phyloP scores from a whole-genome alignment of 2,888 invertebrate genomes.

The Apotomis turbidana region DNA sequence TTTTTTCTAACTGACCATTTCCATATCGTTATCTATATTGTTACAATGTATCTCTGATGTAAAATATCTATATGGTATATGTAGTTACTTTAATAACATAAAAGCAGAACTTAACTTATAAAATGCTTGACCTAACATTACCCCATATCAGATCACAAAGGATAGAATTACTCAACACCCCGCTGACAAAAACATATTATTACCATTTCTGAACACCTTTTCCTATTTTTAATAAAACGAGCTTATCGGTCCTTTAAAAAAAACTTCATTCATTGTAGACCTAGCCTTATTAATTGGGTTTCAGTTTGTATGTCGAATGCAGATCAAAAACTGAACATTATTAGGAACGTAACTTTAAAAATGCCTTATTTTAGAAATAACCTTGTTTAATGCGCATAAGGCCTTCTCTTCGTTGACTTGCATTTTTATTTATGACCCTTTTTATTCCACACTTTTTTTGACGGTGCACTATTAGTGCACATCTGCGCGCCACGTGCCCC shows the following conservation, averaged over 20 bases:
- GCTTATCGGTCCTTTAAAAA: conserved; percentile 31
- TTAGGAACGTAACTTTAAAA: neutral
- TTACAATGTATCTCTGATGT: neutral
- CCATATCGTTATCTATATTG: neutral
- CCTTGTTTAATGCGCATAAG: neutral
- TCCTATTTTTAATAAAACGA: conserved; percentile 17
- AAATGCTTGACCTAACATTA: conserved; percentile 29
- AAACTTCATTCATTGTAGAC: conserved; percentile 33
- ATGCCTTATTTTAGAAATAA: neutral
- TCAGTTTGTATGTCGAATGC: conserved; percentile 16
- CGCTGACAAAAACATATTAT: conserved; percentile 22
- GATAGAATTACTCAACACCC: conserved; percentile 20
- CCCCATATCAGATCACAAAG: conserved; percentile 21
- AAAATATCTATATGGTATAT: neutral
- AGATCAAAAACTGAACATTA: neutral
- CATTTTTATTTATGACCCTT: neutral
- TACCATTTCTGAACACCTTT: conserved; percentile 14
- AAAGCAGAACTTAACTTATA: neutral
- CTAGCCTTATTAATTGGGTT: conserved; percentile 36
- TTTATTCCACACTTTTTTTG: conserved; percentile 44
- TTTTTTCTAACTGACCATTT: too few relatives aligned
- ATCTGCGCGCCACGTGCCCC: conserved; percentile 75
- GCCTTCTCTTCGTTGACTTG: neutral
- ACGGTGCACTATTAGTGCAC: conserved; percentile 56
- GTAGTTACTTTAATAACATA: neutral